Conservation (phyloP, 2,113 vertebrate species). For the Crotophaga sulcirostris region DNA sequence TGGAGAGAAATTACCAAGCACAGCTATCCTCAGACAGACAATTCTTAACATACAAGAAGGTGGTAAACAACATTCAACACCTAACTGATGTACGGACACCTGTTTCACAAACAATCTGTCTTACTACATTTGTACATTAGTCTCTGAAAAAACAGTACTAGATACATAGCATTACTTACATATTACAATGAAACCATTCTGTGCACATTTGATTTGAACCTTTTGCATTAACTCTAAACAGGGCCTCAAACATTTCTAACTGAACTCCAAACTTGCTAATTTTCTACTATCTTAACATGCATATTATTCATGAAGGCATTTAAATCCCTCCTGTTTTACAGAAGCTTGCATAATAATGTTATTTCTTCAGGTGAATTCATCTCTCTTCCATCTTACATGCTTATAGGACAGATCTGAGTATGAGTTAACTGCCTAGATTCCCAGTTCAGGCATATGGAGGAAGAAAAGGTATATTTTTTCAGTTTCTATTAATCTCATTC, state of each 20-base stretch:
- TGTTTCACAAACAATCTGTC: background rate
- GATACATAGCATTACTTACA: background rate
- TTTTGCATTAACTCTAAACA: background rate
- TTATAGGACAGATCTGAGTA: background rate
- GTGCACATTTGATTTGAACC: background rate
- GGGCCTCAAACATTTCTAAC: background rate
- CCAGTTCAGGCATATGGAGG: background rate
- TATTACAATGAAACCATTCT: background rate
- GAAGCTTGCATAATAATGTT: background rate
- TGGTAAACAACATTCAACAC: background rate
- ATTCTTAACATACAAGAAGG: background rate
- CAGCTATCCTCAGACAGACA: background rate
- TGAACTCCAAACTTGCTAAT: background rate
- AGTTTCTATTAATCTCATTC: background rate
- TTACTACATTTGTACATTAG: background rate
- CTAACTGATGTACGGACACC: background rate
- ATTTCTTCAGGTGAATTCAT: background rate
- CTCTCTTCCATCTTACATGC: background rate
- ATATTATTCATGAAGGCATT: background rate
- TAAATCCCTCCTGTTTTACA: background rate
- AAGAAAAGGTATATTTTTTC: background rate
- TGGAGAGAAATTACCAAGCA: background rate
- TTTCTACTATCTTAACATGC: background rate
- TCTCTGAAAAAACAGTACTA: background rate
- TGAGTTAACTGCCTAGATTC: background rate